Conservation (phyloP, 2,797 vertebrate species). For the Phrynocephalus forsythii region DNA sequence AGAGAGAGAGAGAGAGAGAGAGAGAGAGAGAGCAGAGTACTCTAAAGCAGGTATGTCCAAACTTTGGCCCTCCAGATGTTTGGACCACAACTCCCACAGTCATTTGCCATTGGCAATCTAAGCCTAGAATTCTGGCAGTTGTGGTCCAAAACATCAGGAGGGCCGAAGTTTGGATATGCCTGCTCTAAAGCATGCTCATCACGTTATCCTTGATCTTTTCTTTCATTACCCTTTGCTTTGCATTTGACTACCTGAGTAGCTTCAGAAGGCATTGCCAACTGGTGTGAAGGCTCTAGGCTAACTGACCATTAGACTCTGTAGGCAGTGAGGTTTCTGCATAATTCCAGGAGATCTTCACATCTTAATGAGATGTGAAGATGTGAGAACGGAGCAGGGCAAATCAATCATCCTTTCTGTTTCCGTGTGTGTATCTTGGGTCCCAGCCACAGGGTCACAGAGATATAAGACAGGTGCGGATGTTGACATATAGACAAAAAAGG, state of each 20-base stretch:
- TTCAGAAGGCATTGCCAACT: constrained; percentile 48
- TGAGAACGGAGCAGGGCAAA: constrained; percentile 53
- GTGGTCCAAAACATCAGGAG: too few species aligned
- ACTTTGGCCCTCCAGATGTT: too few species aligned
- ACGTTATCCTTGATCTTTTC: constrained; percentile 50
- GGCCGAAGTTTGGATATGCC: too few species aligned
- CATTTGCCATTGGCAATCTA: too few species aligned
- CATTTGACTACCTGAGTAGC: constrained; percentile 44
- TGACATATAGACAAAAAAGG: constrained; percentile 37
- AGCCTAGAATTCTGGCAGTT: too few species aligned
- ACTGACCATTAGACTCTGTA: constrained; percentile 11
- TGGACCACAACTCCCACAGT: too few species aligned
- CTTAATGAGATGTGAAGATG: constrained; percentile 62
- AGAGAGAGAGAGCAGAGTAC: too few species aligned
- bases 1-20: too few species aligned
- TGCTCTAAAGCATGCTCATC: constrained; percentile 37
- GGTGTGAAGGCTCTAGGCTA: neutral
- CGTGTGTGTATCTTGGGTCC: constrained; percentile 35
- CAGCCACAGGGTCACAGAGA: constrained; percentile 36
- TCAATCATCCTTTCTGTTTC: constrained; percentile 39
- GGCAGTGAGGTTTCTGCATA: constrained; percentile 50
- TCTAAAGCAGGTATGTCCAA: too few species aligned
- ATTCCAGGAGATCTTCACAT: constrained; percentile 43
- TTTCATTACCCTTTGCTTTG: constrained; percentile 52
- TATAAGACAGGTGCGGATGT: constrained; percentile 40